These are phyloP conservation scores for Drosophila seguyi DNA, from an alignment of 1,140 invertebrate species.

Conservation along the genomic window DNA sequence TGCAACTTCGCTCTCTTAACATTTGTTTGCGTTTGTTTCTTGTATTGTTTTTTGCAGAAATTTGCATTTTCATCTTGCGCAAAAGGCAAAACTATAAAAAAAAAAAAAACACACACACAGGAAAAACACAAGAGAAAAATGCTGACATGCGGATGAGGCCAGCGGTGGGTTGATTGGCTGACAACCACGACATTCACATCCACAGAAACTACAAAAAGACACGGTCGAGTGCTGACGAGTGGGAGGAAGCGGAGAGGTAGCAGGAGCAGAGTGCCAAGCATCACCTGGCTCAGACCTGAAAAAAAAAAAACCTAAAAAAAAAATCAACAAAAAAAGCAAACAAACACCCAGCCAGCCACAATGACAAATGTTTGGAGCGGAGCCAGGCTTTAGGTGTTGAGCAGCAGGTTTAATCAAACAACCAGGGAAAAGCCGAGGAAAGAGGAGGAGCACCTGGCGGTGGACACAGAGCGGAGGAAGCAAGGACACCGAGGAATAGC, in stretches of 20 bases:
- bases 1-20: conserved; percentile 47
- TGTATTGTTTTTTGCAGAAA: conserved; percentile 65
- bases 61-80: conserved; percentile 79
- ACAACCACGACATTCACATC: conserved; percentile 45
- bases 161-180: conserved; percentile 64
- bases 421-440: conserved; percentile 8
- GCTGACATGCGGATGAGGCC: conserved; percentile 62
- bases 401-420: conserved; percentile 51
- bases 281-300: conserved; percentile 42
- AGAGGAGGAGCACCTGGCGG: conserved; percentile 4
- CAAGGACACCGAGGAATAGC: conserved; percentile 19
- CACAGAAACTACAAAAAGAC: conserved; percentile 32
- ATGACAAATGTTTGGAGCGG: conserved; percentile 56
- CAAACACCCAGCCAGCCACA: conserved; percentile 17
- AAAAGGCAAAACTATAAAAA: conserved; percentile 42
- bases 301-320: conserved; percentile 4
- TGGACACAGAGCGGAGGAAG: neutral
- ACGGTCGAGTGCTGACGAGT: conserved; percentile 53
- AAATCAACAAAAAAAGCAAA: neutral
- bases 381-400: conserved; percentile 57
- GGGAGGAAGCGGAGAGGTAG: conserved; percentile 38
- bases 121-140: conserved; percentile 45
- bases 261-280: conserved; percentile 11
- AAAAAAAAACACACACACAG: conserved; percentile 9
- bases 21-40: conserved; percentile 38